A percentile compares a stretch with the other conserved stretches of the same genome.
Conservation (phyloP, 2,888 invertebrate genomes). For the Didymodactylos carnosus region DNA sequence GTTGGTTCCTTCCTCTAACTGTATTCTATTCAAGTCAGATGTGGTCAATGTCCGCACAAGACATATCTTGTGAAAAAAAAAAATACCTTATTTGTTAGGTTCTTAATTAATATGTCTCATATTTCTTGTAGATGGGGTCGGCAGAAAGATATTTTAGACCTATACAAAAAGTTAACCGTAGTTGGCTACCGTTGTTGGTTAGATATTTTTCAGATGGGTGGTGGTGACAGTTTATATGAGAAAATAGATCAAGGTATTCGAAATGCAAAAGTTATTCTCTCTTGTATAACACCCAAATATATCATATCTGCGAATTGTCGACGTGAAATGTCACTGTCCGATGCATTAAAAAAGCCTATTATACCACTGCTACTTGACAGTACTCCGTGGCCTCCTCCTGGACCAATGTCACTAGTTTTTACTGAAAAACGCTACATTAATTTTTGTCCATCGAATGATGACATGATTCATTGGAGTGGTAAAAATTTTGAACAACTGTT, state of each 20-base stretch:
- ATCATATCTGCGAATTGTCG: slow-evolving; percentile 28
- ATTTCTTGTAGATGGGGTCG: slow-evolving; percentile 28
- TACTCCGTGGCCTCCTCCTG: slow-evolving; percentile 27
- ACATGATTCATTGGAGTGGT: not conserved
- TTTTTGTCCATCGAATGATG: slow-evolving; percentile 14
- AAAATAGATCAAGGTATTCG: slow-evolving; percentile 28
- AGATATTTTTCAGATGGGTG: slow-evolving; percentile 32
- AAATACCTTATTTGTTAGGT: no score
- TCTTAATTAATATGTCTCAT: no score
- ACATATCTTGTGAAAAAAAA: no score
- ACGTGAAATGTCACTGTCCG: slow-evolving; percentile 25
- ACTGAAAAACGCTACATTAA: slow-evolving; percentile 26
- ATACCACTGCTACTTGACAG: slow-evolving; percentile 26
- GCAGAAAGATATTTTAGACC: slow-evolving; percentile 23
- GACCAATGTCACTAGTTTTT: slow-evolving; percentile 29
- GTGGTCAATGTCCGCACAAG: no score
- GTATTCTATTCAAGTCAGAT: no score
- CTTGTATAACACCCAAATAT: slow-evolving; percentile 29
- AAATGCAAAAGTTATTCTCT: slow-evolving; percentile 23
- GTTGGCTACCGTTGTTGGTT: slow-evolving; percentile 27
- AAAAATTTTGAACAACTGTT: not conserved
- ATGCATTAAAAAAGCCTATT: slow-evolving; percentile 27
- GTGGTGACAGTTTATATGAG: slow-evolving; percentile 30
- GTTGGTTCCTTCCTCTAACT: no score
- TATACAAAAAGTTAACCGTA: slow-evolving; percentile 22